phyloP scores from a whole-genome alignment of 2,797 vertebrate species.

The Cuniculus paca region DNA sequence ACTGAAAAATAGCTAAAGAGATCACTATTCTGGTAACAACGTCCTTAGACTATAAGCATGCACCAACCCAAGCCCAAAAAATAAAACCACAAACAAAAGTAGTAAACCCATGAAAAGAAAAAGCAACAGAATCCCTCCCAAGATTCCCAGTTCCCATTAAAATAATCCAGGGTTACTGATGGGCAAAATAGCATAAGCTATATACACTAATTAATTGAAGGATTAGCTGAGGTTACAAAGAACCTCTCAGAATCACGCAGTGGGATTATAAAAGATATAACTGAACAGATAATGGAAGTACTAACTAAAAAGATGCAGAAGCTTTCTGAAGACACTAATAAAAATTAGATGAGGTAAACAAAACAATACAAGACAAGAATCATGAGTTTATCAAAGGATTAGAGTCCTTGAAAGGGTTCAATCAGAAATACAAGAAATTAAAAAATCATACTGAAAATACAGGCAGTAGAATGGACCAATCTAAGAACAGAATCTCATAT shows the following conservation, averaged over 20 bases:
- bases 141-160: background rate
- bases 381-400: background rate
- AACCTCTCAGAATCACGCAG: background rate
- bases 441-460: background rate
- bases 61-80: background rate
- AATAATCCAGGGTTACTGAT: background rate
- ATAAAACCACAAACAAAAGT: background rate
- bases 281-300: background rate
- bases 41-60: background rate
- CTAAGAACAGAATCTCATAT: background rate
- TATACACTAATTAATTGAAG: background rate
- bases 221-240: background rate
- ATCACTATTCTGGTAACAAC: background rate
- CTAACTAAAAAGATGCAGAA: background rate
- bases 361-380: background rate
- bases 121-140: background rate
- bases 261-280: background rate
- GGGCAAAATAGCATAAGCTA: background rate
- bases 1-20: background rate
- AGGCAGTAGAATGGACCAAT: background rate
- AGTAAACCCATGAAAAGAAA: background rate
- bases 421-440: background rate
- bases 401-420: background rate
- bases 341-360: background rate
- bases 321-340: background rate